These are phyloP conservation scores for Temnopleurus reevesii DNA, from an alignment of 53 echinoderm and acorn worm species.

Conservation along the genomic window DNA sequence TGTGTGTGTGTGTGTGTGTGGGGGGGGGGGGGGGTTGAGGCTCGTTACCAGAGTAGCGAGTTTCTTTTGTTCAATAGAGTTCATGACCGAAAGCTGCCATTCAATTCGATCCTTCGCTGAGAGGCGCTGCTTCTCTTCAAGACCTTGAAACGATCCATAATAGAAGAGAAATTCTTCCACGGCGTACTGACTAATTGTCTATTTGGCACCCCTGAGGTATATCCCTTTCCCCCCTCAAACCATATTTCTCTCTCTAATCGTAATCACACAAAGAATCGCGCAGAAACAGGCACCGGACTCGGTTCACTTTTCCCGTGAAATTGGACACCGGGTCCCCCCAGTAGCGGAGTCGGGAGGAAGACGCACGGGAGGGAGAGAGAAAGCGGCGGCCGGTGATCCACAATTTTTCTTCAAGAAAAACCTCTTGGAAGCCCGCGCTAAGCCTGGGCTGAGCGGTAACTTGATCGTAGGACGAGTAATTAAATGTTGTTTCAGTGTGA, in stretches of 20 bases:
- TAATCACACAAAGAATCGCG: constrained; percentile 45
- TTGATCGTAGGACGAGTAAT: constrained; percentile 44
- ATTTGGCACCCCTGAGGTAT: constrained; percentile 37
- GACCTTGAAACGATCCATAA: constrained; percentile 17
- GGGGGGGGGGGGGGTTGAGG: background rate
- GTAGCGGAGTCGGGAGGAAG: background rate
- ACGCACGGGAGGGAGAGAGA: background rate
- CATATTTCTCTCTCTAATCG: constrained; percentile 9
- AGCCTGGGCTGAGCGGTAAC: background rate
- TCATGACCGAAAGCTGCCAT: constrained; percentile 52
- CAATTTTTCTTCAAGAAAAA: background rate
- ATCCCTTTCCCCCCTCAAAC: constrained; percentile 36
- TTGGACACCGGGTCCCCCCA: constrained; percentile 13
- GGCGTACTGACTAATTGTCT: constrained; percentile 53
- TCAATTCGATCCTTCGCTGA: constrained; percentile 44
- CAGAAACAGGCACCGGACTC: constrained; percentile 20
- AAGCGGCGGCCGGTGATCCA: constrained; percentile 1
- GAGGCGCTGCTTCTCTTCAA: constrained; percentile 13
- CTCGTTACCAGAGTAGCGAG: constrained; percentile 20
- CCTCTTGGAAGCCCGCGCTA: background rate
- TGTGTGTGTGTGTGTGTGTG: too few species aligned
- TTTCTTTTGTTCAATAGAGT: constrained; percentile 36
- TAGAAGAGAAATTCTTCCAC: background rate
- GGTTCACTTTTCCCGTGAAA: constrained; percentile 49
- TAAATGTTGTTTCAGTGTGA: constrained; percentile 58